These are phyloP conservation scores for Darevskia mixta DNA, from an alignment of 2,797 vertebrate genomes.

Conservation along the genomic window DNA sequence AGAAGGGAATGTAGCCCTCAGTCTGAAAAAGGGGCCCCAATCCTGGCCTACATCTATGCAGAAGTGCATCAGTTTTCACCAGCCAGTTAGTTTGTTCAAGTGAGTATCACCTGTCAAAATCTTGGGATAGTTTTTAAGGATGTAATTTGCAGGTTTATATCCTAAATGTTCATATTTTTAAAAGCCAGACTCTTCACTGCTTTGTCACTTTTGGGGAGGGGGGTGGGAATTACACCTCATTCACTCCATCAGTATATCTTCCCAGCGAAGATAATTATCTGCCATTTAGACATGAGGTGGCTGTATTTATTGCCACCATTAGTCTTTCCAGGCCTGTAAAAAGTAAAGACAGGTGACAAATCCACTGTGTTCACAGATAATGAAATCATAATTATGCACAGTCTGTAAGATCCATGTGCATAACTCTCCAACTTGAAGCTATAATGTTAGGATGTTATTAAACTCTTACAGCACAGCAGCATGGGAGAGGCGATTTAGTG, in stretches of 20 bases:
- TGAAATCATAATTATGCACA: conserved; percentile 6
- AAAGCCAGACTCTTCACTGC: not conserved
- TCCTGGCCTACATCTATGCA: too few relatives aligned
- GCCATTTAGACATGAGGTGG: not conserved
- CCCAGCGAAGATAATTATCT: conserved; percentile 3
- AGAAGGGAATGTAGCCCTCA: too few relatives aligned
- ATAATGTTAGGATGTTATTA: not conserved
- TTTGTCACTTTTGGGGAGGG: not conserved
- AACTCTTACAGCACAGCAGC: conserved; percentile 11
- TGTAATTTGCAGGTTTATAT: not conserved
- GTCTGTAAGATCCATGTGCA: not conserved
- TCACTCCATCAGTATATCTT: not conserved
- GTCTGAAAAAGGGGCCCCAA: too few relatives aligned
- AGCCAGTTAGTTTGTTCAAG: not conserved
- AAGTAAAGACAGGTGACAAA: conserved; percentile 11
- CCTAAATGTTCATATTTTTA: not conserved
- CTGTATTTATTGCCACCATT: conserved; percentile 8
- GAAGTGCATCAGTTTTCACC: too few relatives aligned
- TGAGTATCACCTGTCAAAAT: not conserved
- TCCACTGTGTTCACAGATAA: not conserved
- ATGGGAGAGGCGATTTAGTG: conserved; percentile 3
- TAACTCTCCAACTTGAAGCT: conserved; percentile 30
- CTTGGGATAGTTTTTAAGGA: too few relatives aligned
- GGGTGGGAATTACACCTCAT: not conserved
- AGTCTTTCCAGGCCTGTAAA: not conserved